Conservation (phyloP, 2,113 vertebrate species). For the Labeo rohita region DNA sequence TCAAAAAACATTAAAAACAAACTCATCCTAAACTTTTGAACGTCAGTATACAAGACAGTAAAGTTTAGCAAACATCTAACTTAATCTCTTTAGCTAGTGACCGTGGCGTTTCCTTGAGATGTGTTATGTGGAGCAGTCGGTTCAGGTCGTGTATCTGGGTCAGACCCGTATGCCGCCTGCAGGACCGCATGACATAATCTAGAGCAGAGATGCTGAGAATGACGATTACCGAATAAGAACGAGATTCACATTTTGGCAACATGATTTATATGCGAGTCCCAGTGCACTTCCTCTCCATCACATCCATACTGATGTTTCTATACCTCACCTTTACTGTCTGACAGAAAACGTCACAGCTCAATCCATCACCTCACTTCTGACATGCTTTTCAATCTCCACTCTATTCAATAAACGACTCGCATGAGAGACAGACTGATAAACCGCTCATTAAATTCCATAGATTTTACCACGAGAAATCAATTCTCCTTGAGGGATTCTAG, state of each 20-base stretch:
- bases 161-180: background rate
- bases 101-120: background rate
- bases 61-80: background rate
- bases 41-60: background rate
- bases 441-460: background rate
- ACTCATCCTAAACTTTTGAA: too few species aligned
- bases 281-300: background rate
- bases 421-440: background rate
- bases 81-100: background rate
- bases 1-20: too few species aligned
- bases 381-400: background rate
- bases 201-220: background rate
- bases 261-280: background rate
- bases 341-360: constrained; percentile 27
- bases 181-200: background rate
- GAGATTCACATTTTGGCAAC: background rate
- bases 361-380: constrained; percentile 5
- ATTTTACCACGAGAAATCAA: background rate
- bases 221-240: background rate
- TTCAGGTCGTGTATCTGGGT: background rate
- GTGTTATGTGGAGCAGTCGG: constrained; percentile 12
- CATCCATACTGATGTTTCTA: background rate
- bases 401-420: background rate
- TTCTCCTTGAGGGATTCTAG: background rate
- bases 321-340: background rate